Evolutionary conservation across 2,888 invertebrate species (phyloP), one percentile per base, ranked within the genome.

Genomic region (Acheta domesticus): DNA sequence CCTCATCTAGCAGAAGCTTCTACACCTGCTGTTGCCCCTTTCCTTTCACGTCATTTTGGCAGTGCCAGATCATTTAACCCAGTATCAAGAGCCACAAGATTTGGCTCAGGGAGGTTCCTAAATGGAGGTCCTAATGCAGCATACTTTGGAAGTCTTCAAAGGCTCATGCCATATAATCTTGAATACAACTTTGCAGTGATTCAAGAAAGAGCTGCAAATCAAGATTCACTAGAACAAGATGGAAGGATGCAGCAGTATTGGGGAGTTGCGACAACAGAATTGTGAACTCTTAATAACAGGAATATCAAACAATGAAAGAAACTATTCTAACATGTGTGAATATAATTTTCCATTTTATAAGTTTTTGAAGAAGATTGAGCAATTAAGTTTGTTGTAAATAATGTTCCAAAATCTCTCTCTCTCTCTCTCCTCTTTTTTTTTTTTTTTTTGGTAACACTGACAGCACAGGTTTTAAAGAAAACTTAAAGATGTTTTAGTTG

Each of bases 221-320:
- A 92, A 83, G 95, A 95, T 84, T 94, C 94, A 0, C 87, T 93
- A 82, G 95, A 95, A 84, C 91, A 94, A 82, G 95, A 95, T 85
- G 91, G 91, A 79, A 90, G 96, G 79, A 95, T 96, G 93, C 93
- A 95, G 83, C 95, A 95, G 84, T 96, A 96, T 87, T 96, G 96
- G 96, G 95, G 95, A 78, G 94, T 96, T 76, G 94, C 95, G 19
- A 95, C 95, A 1, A 96, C 95, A 0, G 95, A 95, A 86, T 87
- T 96, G 83, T 95, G 89, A 89, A 23, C 48, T 4, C 36, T 36
- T 36, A 36, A 36, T 36, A 36, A 36, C 8, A 36, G 36, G 8
- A 8, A 36, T 8, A 36, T 36, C 5, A 36, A 36, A 36, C 36
- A 36, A 1, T 36, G 36, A 36, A 36, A 36, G 36, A 36, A 36